Conservation (phyloP, 2,888 invertebrate genomes). For the Amiota mariae region DNA sequence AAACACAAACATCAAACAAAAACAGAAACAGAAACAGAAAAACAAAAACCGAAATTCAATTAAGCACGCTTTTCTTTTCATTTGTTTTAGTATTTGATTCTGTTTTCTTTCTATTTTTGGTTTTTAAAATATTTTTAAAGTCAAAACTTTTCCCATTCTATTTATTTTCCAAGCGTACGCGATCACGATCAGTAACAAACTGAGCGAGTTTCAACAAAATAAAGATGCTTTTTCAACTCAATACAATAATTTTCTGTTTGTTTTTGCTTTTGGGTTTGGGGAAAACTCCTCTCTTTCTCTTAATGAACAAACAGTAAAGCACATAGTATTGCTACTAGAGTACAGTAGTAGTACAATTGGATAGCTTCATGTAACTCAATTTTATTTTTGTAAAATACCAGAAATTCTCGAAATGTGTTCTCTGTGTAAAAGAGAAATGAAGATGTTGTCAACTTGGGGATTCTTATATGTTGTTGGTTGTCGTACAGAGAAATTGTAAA, state of each 20-base stretch:
- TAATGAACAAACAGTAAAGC: too few relatives aligned
- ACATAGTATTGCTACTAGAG: too few relatives aligned
- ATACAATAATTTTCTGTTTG: neutral
- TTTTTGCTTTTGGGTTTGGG: neutral
- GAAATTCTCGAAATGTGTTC: neutral
- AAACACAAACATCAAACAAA: neutral
- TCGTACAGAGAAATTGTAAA: too few relatives aligned
- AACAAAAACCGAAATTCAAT: slow-evolving; percentile 10
- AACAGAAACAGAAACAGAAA: slow-evolving; percentile 2
- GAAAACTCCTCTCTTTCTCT: too few relatives aligned
- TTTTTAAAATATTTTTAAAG: slow-evolving; percentile 4
- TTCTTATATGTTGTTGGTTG: too few relatives aligned
- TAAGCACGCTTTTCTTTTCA: slow-evolving; percentile 11
- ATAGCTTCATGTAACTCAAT: neutral
- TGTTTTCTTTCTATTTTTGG: slow-evolving; percentile 9
- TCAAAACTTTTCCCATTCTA: slow-evolving; percentile 55
- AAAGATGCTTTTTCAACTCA: too few relatives aligned
- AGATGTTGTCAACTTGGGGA: too few relatives aligned
- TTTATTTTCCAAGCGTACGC: slow-evolving; percentile 27
- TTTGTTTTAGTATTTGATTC: neutral
- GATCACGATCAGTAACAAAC: slow-evolving; percentile 54
- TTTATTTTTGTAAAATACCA: slow-evolving; percentile 18
- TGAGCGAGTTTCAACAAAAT: slow-evolving; percentile 34
- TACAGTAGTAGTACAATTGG: too few relatives aligned
- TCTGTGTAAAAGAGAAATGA: too few relatives aligned